Base-by-base conservation (phyloP, 2,797 vertebrate species). In the Eidolon dupreanum region DNA sequence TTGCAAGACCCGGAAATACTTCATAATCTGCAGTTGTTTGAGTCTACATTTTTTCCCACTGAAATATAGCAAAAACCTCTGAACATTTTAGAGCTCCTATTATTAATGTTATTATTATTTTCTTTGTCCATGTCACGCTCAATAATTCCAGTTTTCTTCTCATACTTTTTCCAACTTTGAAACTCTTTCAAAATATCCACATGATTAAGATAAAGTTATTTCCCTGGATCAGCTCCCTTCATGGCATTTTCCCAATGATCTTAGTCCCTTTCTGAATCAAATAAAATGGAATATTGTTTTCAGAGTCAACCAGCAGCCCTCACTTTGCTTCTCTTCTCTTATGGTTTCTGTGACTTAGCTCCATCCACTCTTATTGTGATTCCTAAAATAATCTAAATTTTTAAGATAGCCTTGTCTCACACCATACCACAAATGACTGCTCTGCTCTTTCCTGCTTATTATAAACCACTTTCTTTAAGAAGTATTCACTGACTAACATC, bases 281-380 rank as follows among this genome's bases (percentile, higher is more conserved):
- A 95, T 96, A 85, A 93, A 96, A 89, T 90, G 36, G 51, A 66
- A 86, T 93, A 43, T 86, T 70, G 78, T 93, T 94, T 96, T 87
- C 87, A 93, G 83, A 95, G 51, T 94, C 55, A 90, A 84, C 33
- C 61, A 95, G 68, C 26, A 96, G 88, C 20, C 43, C 41, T 66
- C 19, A 8, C 59, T 92, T 94, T 93, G 59, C 71, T 96, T 16
- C 16, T 78, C 51, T 92, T 96, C 63, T 90, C 57, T 85, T 78
- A 57, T 4, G 28, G 38, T 96, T 10, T 90, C 71, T 94, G 28
- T 78, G 12, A 95, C 41, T 93, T 97, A 65, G 13, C 16, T 84
- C 15, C 28, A 78, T 73, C 74, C 59, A 88, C 26, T 92, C 26
- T 94, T 93, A 78, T 79, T 77, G 73, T 82, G 65, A 88, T 74